Evolutionary conservation across 1,140 invertebrate species (phyloP).

Genomic region (Schlechtendalia chinensis): DNA sequence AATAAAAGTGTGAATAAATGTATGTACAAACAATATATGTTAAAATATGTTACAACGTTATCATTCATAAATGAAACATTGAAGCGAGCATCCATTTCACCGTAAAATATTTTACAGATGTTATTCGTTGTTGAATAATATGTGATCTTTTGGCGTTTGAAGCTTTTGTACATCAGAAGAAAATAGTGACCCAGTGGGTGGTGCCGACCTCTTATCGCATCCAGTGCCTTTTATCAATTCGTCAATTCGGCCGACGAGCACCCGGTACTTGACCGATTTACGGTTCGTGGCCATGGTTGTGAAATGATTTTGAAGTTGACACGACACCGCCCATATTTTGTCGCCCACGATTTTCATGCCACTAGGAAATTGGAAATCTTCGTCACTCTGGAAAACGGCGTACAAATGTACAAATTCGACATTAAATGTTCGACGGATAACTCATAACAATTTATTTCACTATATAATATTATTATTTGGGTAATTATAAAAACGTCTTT

Average conservation of each 20-base stretch:
- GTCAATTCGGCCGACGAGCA: slow-evolving; percentile 50
- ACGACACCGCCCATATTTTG: slow-evolving; percentile 52
- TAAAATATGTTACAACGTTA: background rate
- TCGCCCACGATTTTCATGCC: slow-evolving; percentile 52
- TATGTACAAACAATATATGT: background rate
- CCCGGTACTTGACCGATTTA: slow-evolving; percentile 52
- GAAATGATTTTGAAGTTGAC: slow-evolving; percentile 53
- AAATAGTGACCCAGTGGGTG: background rate
- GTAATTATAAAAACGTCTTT: too few species aligned
- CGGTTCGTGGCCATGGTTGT: slow-evolving; percentile 29
- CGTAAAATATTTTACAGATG: background rate
- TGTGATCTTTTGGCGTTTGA: background rate
- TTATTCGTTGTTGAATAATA: background rate
- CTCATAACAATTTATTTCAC: background rate
- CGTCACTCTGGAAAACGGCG: slow-evolving; percentile 52
- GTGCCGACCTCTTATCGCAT: slow-evolving; percentile 51
- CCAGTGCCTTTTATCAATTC: slow-evolving; percentile 50
- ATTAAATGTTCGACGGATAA: background rate
- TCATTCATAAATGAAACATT: background rate
- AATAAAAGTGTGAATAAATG: background rate
- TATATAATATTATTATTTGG: too few species aligned
- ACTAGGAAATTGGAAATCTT: slow-evolving; percentile 53
- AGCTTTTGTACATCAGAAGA: background rate
- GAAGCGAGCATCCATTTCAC: slow-evolving; percentile 7
- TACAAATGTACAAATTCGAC: background rate